These are phyloP conservation scores for Colaptes auratus DNA, from an alignment of 2,113 vertebrate species.

Conservation along the genomic window DNA sequence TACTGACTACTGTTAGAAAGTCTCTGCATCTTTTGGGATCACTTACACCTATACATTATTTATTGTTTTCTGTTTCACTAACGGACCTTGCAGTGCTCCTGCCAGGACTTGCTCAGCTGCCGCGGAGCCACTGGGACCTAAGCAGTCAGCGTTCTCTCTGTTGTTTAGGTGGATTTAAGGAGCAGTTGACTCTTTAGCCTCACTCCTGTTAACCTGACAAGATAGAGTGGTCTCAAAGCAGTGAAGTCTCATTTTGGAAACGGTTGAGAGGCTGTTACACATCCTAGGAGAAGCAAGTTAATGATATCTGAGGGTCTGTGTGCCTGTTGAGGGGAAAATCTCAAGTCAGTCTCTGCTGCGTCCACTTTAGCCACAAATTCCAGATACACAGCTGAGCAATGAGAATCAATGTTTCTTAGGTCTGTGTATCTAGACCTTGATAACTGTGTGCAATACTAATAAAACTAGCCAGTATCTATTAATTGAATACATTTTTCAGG, in stretches of 20 bases:
- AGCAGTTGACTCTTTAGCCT: neutral
- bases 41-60: neutral
- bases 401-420: neutral
- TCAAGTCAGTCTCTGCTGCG: neutral
- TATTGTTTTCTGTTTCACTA: neutral
- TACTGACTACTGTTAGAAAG: neutral
- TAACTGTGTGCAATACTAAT: neutral
- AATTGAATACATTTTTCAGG: neutral
- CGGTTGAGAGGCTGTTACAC: neutral
- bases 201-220: neutral
- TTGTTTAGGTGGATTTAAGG: neutral
- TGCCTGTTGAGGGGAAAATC: neutral
- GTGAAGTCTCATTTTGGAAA: neutral
- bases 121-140: neutral
- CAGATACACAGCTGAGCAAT: neutral
- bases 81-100: neutral
- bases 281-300: neutral
- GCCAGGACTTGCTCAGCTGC: neutral
- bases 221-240: fast-evolving
- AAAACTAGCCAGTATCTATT: neutral
- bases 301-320: neutral
- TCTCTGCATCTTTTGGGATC: neutral
- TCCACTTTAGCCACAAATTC: neutral
- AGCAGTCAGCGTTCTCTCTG: neutral
- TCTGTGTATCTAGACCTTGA: neutral